phyloP scores from a whole-genome alignment of 2,113 vertebrate species.

The Sminthopsis crassicaudata region DNA sequence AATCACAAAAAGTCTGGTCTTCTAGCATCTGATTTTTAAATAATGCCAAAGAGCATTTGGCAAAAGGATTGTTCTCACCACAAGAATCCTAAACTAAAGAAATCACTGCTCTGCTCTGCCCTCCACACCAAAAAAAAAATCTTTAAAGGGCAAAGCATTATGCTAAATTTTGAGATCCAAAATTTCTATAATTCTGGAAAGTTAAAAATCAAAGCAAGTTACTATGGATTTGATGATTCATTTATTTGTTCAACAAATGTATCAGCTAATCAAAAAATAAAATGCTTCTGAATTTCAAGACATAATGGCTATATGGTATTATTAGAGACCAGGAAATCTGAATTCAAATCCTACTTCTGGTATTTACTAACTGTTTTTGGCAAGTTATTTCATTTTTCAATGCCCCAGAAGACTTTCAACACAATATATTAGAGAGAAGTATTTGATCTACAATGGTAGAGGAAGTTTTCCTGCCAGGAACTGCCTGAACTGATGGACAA shows the following conservation, averaged over 20 bases:
- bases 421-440: neutral
- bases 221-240: neutral
- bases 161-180: neutral
- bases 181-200: neutral
- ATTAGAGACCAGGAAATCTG: neutral
- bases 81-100: neutral
- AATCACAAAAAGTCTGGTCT: neutral
- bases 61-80: neutral
- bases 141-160: conserved; percentile 12
- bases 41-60: neutral
- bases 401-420: neutral
- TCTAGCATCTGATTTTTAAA: neutral
- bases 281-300: neutral
- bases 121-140: neutral
- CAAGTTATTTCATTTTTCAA: neutral
- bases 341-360: neutral
- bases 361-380: neutral
- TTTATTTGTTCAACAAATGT: neutral
- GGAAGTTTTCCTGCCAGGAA: neutral
- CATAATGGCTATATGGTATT: neutral
- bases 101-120: neutral
- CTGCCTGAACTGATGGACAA: neutral
- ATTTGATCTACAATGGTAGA: neutral
- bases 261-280: neutral
- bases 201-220: neutral